Base-by-base conservation (phyloP, 2,888 invertebrate species). In the Timandra comae region DNA sequence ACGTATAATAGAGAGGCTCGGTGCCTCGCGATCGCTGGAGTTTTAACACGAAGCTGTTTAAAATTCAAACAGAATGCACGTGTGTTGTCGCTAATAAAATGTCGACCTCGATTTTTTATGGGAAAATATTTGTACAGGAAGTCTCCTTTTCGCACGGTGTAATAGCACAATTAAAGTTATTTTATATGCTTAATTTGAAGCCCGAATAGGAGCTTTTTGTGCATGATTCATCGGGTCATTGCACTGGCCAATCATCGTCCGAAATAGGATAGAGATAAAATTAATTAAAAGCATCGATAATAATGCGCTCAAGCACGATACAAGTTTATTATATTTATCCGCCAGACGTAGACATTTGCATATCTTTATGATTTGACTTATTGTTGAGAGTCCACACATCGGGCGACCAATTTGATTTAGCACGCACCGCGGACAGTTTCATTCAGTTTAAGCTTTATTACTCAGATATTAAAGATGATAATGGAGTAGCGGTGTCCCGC, bases 211-310 rank as follows among this genome's bases (percentile, higher is more conserved):
- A 44, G 38, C 46, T 49, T 46, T 46, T 44, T 35, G 37, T 25
- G 30, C 16, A 41, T 60, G 63, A 63, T 52, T 63, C 77, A 74
- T 45, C 62, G 49, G 74, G 73, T 79, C 77, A 80, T 69, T 56
- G 79, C 49, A 58, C 78, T 51, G 44, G 36, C 44, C 59, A 62
- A 63, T 59, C 62, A 57, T 57, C 54, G 63, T 66, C 72, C 66
- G 60, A 75, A 78, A 80, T 80, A 78, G n/a, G 70, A 70, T 66
- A 57, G 68, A 74, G 71, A 76, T 76, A 73, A 76, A 72, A 63
- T 69, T 77, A 76, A 81, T 80, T 78, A 80, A 80, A 78, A 69
- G 66, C 73, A 73, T 72, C 70, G 72, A 80, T 78, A 81, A 77
- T 77, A 76, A 16, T 73, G 73, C 65, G 63, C 66, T 67, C 60